Conservation (phyloP, 2,888 invertebrate genomes). For the Eucera pruinosa region DNA sequence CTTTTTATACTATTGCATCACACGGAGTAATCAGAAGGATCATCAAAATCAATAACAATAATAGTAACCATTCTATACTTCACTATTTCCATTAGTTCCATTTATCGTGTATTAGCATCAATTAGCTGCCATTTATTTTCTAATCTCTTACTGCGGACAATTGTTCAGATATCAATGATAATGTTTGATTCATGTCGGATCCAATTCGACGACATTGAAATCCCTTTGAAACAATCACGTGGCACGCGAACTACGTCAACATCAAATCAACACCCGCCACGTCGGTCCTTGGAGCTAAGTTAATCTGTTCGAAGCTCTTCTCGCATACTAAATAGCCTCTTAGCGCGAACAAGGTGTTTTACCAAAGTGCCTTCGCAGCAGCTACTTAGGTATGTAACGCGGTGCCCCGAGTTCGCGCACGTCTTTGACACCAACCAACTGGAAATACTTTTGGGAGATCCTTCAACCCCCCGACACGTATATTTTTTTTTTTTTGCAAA, state of each 20-base stretch:
- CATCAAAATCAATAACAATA: too few relatives aligned
- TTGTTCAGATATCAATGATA: too few relatives aligned
- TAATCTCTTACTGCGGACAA: too few relatives aligned
- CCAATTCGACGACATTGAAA: constrained; percentile 45
- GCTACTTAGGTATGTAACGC: constrained; percentile 73
- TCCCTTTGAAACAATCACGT: constrained; percentile 61
- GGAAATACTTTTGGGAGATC: constrained; percentile 62
- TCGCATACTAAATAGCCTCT: constrained; percentile 73
- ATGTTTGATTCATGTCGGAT: too few relatives aligned
- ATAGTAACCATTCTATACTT: too few relatives aligned
- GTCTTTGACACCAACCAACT: constrained; percentile 69
- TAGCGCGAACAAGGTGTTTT: constrained; percentile 72
- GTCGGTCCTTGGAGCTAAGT: constrained; percentile 64
- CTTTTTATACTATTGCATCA: too few relatives aligned
- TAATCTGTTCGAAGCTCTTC: constrained; percentile 70
- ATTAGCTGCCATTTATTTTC: too few relatives aligned
- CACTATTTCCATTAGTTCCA: too few relatives aligned
- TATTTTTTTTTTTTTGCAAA: neutral
- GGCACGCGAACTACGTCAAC: constrained; percentile 62
- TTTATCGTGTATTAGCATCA: too few relatives aligned
- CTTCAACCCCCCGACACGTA: constrained; percentile 7
- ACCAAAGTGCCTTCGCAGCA: constrained; percentile 66
- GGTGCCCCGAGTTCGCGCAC: constrained; percentile 65
- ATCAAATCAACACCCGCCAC: constrained; percentile 59
- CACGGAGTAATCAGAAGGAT: too few relatives aligned